Conservation (phyloP, 2,113 vertebrate species). For the Brachyhypopomus gauderio region DNA sequence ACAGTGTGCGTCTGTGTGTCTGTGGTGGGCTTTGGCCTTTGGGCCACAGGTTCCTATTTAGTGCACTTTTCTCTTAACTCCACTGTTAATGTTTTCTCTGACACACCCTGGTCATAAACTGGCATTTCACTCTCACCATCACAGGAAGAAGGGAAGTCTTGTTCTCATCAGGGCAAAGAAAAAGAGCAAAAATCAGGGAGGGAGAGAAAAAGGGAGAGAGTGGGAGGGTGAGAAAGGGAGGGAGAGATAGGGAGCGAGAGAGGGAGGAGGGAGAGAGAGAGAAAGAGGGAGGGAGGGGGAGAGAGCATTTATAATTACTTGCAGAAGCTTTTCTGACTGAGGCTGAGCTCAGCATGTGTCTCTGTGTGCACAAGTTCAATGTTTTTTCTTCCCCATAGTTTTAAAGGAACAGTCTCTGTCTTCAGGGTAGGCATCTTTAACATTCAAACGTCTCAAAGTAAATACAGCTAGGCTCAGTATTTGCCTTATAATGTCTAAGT, state of each 20-base stretch:
- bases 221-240: background rate
- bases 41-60: no score
- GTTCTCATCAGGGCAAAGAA: background rate
- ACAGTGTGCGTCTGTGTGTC: conserved; percentile 7
- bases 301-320: conserved; percentile 25
- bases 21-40: background rate
- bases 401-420: background rate
- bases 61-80: no score
- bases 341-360: conserved; percentile 8
- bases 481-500: no score
- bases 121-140: conserved; percentile 4
- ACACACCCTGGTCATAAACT: background rate
- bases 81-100: background rate
- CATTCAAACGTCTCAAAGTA: background rate
- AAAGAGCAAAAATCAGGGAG: background rate
- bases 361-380: conserved; percentile 3
- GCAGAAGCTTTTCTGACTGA: conserved; percentile 4
- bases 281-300: background rate
- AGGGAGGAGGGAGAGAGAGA: background rate
- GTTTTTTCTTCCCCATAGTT: background rate
- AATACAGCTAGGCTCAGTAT: no score
- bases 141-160: background rate
- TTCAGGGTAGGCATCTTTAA: background rate
- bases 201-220: background rate
- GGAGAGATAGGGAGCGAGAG: background rate